A percentile compares a stretch with the other conserved stretches of the same genome.
Evolutionary conservation across 1,140 invertebrate genomes (phyloP).

Genomic region (Spodoptera frugiperda): DNA sequence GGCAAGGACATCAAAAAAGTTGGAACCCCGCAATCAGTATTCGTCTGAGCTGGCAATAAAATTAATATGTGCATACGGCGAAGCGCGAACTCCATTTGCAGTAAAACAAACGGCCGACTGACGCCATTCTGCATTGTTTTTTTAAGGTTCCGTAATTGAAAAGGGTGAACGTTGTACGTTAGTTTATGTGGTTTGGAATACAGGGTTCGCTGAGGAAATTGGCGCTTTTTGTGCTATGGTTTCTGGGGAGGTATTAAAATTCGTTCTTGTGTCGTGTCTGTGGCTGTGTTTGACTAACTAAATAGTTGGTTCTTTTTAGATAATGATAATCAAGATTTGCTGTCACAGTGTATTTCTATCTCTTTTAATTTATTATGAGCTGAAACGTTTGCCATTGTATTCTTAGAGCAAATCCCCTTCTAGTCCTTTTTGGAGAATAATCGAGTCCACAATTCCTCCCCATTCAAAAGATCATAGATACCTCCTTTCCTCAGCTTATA

Average conservation of each 20-base stretch:
- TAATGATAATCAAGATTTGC: too few relatives aligned
- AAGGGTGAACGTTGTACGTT: constrained; percentile 30
- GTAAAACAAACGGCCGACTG: constrained; percentile 43
- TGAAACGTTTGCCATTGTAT: too few relatives aligned
- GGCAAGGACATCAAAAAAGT: constrained; percentile 44
- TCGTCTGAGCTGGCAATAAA: constrained; percentile 40
- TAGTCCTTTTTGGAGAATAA: too few relatives aligned
- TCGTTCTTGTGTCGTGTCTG: too few relatives aligned
- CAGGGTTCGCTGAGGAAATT: constrained; percentile 17
- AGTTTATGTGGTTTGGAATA: constrained; percentile 25
- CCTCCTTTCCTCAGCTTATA: background rate
- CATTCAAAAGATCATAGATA: too few relatives aligned
- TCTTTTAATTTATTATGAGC: too few relatives aligned
- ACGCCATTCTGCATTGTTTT: constrained; percentile 42
- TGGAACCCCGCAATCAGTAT: constrained; percentile 44
- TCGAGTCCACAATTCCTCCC: too few relatives aligned
- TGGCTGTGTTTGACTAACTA: too few relatives aligned
- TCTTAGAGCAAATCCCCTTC: too few relatives aligned
- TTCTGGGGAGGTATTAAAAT: background rate
- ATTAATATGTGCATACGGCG: constrained; percentile 47
- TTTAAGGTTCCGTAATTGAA: constrained; percentile 47
- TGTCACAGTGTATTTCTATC: too few relatives aligned
- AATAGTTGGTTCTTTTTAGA: too few relatives aligned
- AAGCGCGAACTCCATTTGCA: constrained; percentile 48
- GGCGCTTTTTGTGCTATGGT: constrained; percentile 1